Evolutionary conservation across 2,113 vertebrate species (phyloP).

Genomic region (Hyla sarda): DNA sequence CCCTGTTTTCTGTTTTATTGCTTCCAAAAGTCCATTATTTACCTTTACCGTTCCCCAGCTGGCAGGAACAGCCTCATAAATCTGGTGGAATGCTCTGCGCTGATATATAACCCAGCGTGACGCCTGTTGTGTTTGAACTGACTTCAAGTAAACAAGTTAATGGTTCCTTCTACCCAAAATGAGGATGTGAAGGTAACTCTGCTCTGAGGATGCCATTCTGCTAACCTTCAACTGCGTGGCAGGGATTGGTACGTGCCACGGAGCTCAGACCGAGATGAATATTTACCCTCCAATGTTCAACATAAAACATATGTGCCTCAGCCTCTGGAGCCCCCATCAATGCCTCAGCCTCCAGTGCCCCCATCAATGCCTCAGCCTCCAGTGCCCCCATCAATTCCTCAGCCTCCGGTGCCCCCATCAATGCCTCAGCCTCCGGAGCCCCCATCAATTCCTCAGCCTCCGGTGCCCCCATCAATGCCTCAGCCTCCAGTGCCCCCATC

Average conservation of each 20-base stretch:
- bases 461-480: no score
- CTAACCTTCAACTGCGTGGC: neutral
- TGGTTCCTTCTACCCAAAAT: conserved; percentile 6
- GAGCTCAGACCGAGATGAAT: neutral
- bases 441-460: no score
- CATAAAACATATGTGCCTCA: neutral
- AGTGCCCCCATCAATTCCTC: no score
- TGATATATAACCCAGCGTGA: conserved; percentile 68
- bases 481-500: no score
- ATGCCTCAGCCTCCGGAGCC: no score
- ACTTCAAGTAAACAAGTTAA: conserved; percentile 60
- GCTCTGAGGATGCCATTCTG: neutral
- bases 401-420: no score
- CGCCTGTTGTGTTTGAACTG: conserved; percentile 60
- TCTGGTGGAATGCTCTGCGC: conserved; percentile 67
- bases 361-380: no score
- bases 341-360: no score
- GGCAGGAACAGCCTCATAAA: conserved; percentile 71
- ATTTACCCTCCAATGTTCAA: neutral
- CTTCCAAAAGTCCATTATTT: conserved; percentile 77
- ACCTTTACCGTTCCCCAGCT: conserved; percentile 66
- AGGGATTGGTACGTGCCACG: neutral
- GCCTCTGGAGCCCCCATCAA: no score
- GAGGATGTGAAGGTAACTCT: neutral
- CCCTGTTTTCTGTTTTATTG: conserved; percentile 75